Evolutionary conservation across 2,888 invertebrate genomes (phyloP), one percentile per base, ranked within the genome.

Genomic region (Leucophenga maculata): DNA sequence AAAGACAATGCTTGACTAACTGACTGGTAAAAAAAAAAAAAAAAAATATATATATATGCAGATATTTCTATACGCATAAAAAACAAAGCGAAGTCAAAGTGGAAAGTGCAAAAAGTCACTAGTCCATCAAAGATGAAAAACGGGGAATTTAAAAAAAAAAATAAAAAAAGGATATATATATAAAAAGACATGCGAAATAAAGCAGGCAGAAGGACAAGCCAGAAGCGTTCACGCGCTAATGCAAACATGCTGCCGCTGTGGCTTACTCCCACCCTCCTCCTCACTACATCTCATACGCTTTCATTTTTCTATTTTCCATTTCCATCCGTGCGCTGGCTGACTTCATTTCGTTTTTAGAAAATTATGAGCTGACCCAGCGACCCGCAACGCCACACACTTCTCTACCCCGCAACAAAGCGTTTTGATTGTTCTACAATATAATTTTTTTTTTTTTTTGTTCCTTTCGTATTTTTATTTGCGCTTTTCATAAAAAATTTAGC

Each of bases 41-140:
- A 54, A 65, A 71, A 67, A 55, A 60, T 31, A 20, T 13, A 50
- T 26, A 3, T 26, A 44, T 57, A 32, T 59, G 59, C 16, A 65
- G 52, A 18, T 54, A 57, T 18, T 44, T 44, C 22, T 46, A 39
- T 39, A 39, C 8, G 8, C 11, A 39, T 39, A 39, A 39, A 64
- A 73, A 69, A 79, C 77, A 79, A 79, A 77, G 70, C 16, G 13
- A 62, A 44, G 62, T 46, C 62, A 64, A 64, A 64, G 62, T 64
- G 62, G 46, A 64, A 64, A 64, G 62, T 64, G 62, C 62, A 64
- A 64, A 64, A 64, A 64, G 62, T 64, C 62, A 64, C 22, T 20
- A 69, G 32, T 68, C 72, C 66, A 78, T 18, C 32, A 16, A 62
- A 46, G 46, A 6, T 18, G 46, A 46, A 60, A 32, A 16, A 50